Evolutionary conservation across 2,797 vertebrate genomes (phyloP).

Genomic region (Poecilia wingei): DNA sequence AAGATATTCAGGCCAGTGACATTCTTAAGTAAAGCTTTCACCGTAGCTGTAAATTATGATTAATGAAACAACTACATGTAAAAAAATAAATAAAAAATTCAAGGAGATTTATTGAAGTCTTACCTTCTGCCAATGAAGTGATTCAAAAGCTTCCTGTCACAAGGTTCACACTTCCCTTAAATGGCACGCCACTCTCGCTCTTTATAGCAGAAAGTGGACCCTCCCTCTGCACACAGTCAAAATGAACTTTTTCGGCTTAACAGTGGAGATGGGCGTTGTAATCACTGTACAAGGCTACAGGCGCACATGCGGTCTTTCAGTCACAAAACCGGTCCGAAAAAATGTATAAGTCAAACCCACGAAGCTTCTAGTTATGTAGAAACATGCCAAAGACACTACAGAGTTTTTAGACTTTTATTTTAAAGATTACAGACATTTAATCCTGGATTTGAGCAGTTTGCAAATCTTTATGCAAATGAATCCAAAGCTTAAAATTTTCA

Average conservation of each 20-base stretch:
- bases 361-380: neutral
- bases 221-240: neutral
- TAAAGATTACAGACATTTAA: no score
- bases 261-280: neutral
- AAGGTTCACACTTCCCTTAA: neutral
- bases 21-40: neutral
- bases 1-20: neutral
- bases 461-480: neutral
- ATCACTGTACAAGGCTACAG: neutral
- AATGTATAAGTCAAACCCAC: neutral
- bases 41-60: neutral
- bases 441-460: neutral
- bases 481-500: neutral
- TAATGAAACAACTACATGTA: neutral
- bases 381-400: neutral
- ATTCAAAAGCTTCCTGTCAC: conserved; percentile 5
- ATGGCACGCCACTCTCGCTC: neutral
- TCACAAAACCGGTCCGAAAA: neutral
- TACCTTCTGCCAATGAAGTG: neutral
- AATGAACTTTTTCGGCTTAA: neutral
- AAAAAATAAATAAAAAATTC: no score
- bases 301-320: neutral
- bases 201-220: neutral
- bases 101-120: neutral
- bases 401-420: neutral